Evolutionary conservation across 2,797 vertebrate species (phyloP).

Genomic region (Pangasius mekongensis): DNA sequence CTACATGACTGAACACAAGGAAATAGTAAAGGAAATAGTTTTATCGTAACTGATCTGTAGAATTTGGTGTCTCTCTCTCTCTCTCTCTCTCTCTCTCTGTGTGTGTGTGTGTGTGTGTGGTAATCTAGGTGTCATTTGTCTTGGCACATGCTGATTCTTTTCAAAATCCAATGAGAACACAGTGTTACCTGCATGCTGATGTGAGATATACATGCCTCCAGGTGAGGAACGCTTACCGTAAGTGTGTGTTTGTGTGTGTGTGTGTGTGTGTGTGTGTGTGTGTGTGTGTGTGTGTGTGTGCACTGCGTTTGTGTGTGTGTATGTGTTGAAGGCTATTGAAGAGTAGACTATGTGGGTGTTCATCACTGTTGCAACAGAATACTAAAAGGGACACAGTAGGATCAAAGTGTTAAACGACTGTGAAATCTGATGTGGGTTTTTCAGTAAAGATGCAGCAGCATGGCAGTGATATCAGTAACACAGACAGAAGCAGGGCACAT

Average conservation of each 20-base stretch:
- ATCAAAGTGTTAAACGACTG: slow-evolving; percentile 27
- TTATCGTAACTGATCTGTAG: background rate
- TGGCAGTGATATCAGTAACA: background rate
- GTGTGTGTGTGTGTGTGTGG: slow-evolving; percentile 33
- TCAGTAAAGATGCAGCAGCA: background rate
- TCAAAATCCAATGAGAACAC: slow-evolving; percentile 66
- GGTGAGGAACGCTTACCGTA: slow-evolving; percentile 67
- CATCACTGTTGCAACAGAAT: slow-evolving; percentile 18
- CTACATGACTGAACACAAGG: background rate
- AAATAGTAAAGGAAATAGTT: background rate
- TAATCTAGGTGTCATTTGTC: slow-evolving; percentile 6
- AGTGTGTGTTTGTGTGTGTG: slow-evolving; percentile 42
- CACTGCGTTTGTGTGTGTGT: slow-evolving; percentile 12
- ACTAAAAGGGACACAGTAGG: slow-evolving; percentile 4
- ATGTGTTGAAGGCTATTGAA: slow-evolving; percentile 37
- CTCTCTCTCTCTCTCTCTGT: background rate
- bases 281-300: slow-evolving; percentile 37
- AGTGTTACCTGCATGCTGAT: slow-evolving; percentile 68
- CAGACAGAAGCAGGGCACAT: background rate
- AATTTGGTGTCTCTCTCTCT: background rate
- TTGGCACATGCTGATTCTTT: slow-evolving; percentile 29
- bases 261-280: slow-evolving; percentile 49
- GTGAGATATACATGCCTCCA: slow-evolving; percentile 66
- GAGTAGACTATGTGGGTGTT: slow-evolving; percentile 42
- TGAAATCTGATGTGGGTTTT: slow-evolving; percentile 22